Evolutionary conservation across 2,888 invertebrate species (phyloP), one percentile per base, ranked within the genome.

Genomic region (Philereme transversata): DNA sequence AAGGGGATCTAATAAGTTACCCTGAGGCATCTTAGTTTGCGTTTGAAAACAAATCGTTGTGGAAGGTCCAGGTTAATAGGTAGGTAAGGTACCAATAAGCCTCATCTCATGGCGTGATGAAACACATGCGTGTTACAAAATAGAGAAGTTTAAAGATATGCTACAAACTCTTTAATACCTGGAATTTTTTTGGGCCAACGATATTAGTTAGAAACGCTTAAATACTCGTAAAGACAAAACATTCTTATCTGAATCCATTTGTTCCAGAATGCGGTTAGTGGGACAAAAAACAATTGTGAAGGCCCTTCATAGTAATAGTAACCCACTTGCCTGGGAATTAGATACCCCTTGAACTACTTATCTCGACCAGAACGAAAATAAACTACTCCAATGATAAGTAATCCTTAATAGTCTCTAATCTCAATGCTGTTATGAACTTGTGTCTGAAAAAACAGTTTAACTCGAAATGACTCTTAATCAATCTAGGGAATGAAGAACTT

Each of bases 301-400:
- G 78, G 78, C 73, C 79, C 79, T 78, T 77, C 77, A 73, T 78
- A 79, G 82, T 81, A 81, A 79, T 83, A 82, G 81, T 87, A 82
- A 85, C 87, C 86, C 81, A 86, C 79, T 85, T 84, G 82, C 79
- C 75, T 77, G 76, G 75, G 77, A 76, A 76, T 69, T 65, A 71
- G 88, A 89, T 89, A 88, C 82, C 86, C 87, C 82, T 81, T 87
- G 87, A 88, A 84, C 88, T 76, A 72, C 70, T 83, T 85, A 84
- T 86, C 86, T 67, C 69, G 73, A 68, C 79, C 77, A 68, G 69
- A 67, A 69, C 71, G 57, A 67, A 75, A 74, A 76, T 77, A 76
- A 70, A 73, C 67, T 68, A 50, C 66, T 63, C 64, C 62, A 69
- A 60, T 56, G 70, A 73, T 71, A 75, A 77, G 73, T 73, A 74